These are phyloP conservation scores for Hirtodrosophila alboralis DNA, from an alignment of 2,888 invertebrate species.

Conservation along the genomic window DNA sequence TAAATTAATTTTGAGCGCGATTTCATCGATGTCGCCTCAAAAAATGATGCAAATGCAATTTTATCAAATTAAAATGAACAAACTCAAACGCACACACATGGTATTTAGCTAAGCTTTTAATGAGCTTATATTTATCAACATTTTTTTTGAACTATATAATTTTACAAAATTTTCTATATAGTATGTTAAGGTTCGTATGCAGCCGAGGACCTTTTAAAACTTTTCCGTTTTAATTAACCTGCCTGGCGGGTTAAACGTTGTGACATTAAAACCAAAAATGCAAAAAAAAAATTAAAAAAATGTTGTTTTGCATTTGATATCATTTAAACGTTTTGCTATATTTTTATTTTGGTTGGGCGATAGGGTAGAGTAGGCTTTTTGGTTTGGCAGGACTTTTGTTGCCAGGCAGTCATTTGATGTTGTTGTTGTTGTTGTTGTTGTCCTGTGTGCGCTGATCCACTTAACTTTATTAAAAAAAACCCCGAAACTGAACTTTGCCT, in stretches of 20 bases:
- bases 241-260: slow-evolving; percentile 57
- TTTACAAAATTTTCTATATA: slow-evolving; percentile 4
- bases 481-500: slow-evolving; percentile 18
- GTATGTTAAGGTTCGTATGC: background rate
- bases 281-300: too few relatives aligned
- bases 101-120: slow-evolving; percentile 66
- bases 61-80: slow-evolving; percentile 74
- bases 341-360: slow-evolving; percentile 51
- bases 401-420: slow-evolving; percentile 19
- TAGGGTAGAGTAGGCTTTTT: too few relatives aligned
- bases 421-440: slow-evolving; percentile 15
- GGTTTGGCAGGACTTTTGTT: slow-evolving; percentile 13
- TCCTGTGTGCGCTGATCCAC: slow-evolving; percentile 53
- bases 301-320: slow-evolving; percentile 15
- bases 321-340: slow-evolving; percentile 40
- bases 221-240: slow-evolving; percentile 68
- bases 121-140: slow-evolving; percentile 74
- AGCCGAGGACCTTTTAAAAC: slow-evolving; percentile 1
- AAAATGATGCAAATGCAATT: slow-evolving; percentile 75
- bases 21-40: slow-evolving; percentile 52
- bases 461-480: slow-evolving; percentile 65
- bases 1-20: slow-evolving; percentile 58
- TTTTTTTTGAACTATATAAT: slow-evolving; percentile 31
- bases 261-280: slow-evolving; percentile 18
- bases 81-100: slow-evolving; percentile 13